Conservation (phyloP, 2,888 invertebrate genomes). For the Andrena bucephala region DNA sequence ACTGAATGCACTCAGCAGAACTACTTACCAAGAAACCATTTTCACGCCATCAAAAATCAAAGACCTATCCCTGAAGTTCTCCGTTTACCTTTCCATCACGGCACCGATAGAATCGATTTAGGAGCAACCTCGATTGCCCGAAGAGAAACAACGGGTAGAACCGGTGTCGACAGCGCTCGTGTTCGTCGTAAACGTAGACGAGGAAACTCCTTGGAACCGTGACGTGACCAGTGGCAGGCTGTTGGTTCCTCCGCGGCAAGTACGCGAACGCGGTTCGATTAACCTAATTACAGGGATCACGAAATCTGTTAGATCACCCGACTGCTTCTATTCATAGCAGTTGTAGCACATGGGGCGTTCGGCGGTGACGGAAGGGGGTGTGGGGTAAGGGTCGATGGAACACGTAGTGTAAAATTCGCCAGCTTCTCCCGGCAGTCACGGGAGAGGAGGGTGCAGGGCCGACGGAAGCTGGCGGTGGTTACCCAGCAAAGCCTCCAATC, state of each 20-base stretch:
- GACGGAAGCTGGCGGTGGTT: conserved; percentile 62
- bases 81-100: conserved; percentile 3
- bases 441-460: conserved; percentile 40
- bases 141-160: not conserved
- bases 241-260: not conserved
- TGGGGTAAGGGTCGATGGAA: conserved; percentile 46
- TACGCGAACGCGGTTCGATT: conserved; percentile 47
- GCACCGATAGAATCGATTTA: not conserved
- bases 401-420: conserved; percentile 66
- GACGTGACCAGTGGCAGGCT: not conserved
- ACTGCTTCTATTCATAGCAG: conserved; percentile 42
- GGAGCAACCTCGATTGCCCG: not conserved
- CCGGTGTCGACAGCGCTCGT: not conserved
- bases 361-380: not conserved
- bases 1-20: no score
- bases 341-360: conserved; percentile 35
- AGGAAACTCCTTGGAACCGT: not conserved
- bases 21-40: not conserved
- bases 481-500: conserved; percentile 82
- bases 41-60: not conserved
- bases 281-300: conserved; percentile 60
- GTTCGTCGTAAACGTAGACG: not conserved
- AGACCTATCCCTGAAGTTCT: not conserved
- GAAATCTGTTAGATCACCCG: conserved; percentile 57
- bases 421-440: conserved; percentile 12